Evolutionary conservation across 2,113 vertebrate genomes (phyloP).

Genomic region (Heteronetta atricapilla): DNA sequence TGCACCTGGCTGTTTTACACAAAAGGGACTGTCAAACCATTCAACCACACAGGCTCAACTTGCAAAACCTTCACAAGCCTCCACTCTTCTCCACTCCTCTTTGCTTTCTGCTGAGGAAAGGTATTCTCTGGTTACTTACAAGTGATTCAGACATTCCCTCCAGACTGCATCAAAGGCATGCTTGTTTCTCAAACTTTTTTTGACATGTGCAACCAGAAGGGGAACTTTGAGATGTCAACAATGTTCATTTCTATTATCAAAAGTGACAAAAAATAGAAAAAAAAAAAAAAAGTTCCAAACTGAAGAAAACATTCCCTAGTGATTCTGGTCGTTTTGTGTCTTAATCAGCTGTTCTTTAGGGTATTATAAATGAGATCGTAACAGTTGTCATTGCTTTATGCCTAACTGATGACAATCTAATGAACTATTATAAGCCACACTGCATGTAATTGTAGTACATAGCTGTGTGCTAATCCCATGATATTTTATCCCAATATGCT

Average conservation of each 20-base stretch:
- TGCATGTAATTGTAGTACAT: constrained; percentile 34
- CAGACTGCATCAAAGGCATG: not conserved
- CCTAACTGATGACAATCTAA: constrained; percentile 66
- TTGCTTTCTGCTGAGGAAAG: too few relatives aligned
- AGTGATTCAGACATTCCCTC: not conserved
- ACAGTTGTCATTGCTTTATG: constrained; percentile 52
- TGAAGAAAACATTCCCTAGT: not conserved
- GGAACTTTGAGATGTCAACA: not conserved
- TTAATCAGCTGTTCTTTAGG: constrained; percentile 51
- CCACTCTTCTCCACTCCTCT: too few relatives aligned
- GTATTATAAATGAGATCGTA: constrained; percentile 46
- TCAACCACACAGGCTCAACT: too few relatives aligned
- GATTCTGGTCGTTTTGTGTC: constrained; percentile 19
- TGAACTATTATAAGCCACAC: constrained; percentile 56
- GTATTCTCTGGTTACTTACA: not conserved
- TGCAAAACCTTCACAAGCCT: too few relatives aligned
- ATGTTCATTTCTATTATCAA: not conserved
- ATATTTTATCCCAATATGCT: constrained; percentile 17
- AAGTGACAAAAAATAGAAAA: constrained; percentile 12
- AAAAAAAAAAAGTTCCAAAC: not conserved
- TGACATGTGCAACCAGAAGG: not conserved
- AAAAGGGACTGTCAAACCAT: too few relatives aligned
- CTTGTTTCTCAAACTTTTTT: not conserved
- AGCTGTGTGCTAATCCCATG: constrained; percentile 31
- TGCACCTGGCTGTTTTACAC: too few relatives aligned